Base-by-base conservation (phyloP, 2,888 invertebrate genomes). In the Petrolisthes cinctipes region DNA sequence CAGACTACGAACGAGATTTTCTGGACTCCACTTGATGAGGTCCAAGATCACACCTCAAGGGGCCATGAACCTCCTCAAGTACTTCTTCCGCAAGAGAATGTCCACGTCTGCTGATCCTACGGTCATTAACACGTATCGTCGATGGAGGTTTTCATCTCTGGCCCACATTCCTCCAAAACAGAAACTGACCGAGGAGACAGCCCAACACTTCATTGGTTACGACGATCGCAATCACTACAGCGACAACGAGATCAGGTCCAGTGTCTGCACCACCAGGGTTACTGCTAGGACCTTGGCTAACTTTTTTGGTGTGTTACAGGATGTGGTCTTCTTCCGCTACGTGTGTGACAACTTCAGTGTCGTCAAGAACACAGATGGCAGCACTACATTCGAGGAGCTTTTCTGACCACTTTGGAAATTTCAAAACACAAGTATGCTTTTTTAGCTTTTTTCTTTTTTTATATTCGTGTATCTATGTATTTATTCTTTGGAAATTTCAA, bases 191-290 rank as follows among this genome's bases (percentile, higher is more conserved):
- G 87, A 88, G 9, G 82, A 80, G 9, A 66, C 82, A 20, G 89
- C 85, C 14, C 66, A n/a, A 14, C 85, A 85, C 37, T 82, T 90
- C 4, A 80, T 89, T 5, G 90, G 90, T 5, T 88, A 90, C 57
- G 90, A 87, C 17, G 90, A 90, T 56, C 81, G 89, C 23, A 71
- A 89, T 80, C 89, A 89, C 23, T 90, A 90, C 80, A 90, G 84
- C 75, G 90, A 90, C 54, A 90, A 90, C 76, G 90, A 90, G 79
- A 79, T 88, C 3, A 37, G 73, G 14, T 83, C 90, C 4, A 85
- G 81, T n/a, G 76, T 68, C 37, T 14, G 83, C 23, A 20, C 84
- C 4, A 83, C 56, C 14, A 75, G 71, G 5, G 9, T 51, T 4
- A 89, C 89, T n/a, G 88, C 87, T 37, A 75, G 9, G 4, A 61